phyloP scores from a whole-genome alignment of 37 sponge, comb jelly and placozoan genomes.

The Halisarca cf. caerulea region DNA sequence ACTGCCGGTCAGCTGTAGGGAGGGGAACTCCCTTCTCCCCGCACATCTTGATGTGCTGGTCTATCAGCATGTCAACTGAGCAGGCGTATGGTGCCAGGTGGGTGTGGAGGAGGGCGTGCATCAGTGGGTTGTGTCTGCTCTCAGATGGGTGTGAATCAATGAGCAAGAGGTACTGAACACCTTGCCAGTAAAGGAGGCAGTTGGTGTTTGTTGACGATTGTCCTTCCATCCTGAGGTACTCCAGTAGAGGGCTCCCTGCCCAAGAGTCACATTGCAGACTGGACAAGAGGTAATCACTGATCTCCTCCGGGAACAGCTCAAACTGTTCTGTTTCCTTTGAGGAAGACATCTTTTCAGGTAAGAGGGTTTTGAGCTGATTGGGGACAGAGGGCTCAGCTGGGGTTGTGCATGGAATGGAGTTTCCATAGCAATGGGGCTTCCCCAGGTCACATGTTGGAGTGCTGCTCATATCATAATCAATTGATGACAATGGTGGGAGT shows the following conservation, averaged over 20 bases:
- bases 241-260: conserved; percentile 53
- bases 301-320: background rate
- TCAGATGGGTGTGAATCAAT: background rate
- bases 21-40: conserved; percentile 32
- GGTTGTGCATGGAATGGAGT: no score
- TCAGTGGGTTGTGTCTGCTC: background rate
- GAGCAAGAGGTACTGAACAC: conserved; percentile 52
- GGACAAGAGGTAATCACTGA: conserved; percentile 44
- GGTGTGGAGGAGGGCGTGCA: background rate
- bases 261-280: conserved; percentile 53
- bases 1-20: conserved; percentile 12
- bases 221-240: background rate
- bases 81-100: conserved; percentile 19
- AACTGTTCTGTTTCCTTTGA: background rate
- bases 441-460: background rate
- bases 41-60: conserved; percentile 30
- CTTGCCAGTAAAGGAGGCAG: conserved; percentile 67
- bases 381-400: background rate
- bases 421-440: background rate
- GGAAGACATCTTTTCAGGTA: background rate
- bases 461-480: background rate
- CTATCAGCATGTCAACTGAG: conserved; percentile 36
- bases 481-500: background rate
- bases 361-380: background rate
- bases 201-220: conserved; percentile 1